Evolutionary conservation across 2,797 vertebrate genomes (phyloP), one percentile per base, ranked within the genome.

Genomic region (Manis crassicaudata): DNA sequence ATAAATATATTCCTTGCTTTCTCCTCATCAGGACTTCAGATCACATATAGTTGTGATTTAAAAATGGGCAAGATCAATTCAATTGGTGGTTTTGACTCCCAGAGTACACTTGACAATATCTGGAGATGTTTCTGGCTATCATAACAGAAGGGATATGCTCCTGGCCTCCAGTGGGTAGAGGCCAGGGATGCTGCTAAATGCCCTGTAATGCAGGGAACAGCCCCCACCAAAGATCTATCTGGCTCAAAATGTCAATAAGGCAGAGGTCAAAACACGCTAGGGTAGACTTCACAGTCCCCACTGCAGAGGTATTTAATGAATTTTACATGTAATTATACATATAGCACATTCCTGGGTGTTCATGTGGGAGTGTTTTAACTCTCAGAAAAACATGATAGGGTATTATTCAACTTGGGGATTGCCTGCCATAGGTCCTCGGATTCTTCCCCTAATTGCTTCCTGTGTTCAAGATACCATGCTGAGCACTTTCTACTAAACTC

Each of bases 121-220:
- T 68, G 50, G 29, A 83, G 25, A n/a, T 8, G 40, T 35, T 46
- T 81, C 60, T 63, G 32, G 43, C 54, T 40, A 35, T 20, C 58
- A 17, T 10, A 21, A 8, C 12, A 7, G 14, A 5, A 18, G 18
- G 12, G 25, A 46, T 17, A 27, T 3, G 7, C 21, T 32, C 2
- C 7, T 0, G 29, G 14, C 32, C 43, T 46, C 29, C 3, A 63
- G 8, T 0, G 12, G 7, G 5, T 8, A 7, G 81, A 83, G 35
- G 6, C 20, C 35, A 86, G 13, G 13, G 13, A 35, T 4, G 0
- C 27, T 76, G 50, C 52, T 40, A 52, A 72, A 50, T 35, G 58
- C 5, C 25, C 40, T 35, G 12, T 20, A 17, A 7, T 1, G 52
- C n/a, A 0, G 16, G 56, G n/a, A 46, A 32, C 2, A 56, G 0